Evolutionary conservation across 2,113 vertebrate genomes (phyloP).

Genomic region (Macquaria australasica): DNA sequence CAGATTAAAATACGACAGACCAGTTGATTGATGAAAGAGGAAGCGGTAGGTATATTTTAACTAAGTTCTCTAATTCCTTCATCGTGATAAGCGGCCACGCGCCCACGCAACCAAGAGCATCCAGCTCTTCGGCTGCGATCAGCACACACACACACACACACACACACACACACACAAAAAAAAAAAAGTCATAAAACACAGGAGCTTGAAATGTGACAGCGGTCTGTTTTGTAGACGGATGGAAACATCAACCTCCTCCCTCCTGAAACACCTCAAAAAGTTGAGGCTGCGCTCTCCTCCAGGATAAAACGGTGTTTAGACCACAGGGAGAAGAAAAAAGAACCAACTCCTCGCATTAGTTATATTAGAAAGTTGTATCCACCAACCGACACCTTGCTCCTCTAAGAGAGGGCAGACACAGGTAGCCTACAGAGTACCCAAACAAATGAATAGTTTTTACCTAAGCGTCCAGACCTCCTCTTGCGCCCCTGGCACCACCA

Average conservation of each 20-base stretch:
- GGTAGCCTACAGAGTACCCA: background rate
- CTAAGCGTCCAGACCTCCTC: slow-evolving; percentile 64
- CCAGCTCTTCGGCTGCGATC: no score
- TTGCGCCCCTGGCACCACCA: slow-evolving; percentile 40
- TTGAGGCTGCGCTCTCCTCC: slow-evolving; percentile 5
- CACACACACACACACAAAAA: background rate
- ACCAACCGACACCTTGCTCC: background rate
- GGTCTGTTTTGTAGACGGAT: no score
- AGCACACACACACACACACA: background rate
- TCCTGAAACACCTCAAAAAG: slow-evolving; percentile 2
- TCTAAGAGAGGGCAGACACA: background rate
- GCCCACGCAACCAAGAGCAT: no score
- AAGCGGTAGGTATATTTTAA: background rate
- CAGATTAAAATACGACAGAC: background rate
- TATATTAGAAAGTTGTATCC: background rate
- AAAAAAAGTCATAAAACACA: no score
- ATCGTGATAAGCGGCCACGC: background rate
- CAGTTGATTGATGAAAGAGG: background rate
- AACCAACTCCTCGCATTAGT: no score
- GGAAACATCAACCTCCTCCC: background rate
- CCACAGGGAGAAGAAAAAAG: background rate
- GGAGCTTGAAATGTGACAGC: no score
- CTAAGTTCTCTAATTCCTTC: background rate
- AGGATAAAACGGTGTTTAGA: background rate
- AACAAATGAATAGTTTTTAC: slow-evolving; percentile 31